Conservation (phyloP, 2,888 invertebrate species). For the Drosophila setosimentum region DNA sequence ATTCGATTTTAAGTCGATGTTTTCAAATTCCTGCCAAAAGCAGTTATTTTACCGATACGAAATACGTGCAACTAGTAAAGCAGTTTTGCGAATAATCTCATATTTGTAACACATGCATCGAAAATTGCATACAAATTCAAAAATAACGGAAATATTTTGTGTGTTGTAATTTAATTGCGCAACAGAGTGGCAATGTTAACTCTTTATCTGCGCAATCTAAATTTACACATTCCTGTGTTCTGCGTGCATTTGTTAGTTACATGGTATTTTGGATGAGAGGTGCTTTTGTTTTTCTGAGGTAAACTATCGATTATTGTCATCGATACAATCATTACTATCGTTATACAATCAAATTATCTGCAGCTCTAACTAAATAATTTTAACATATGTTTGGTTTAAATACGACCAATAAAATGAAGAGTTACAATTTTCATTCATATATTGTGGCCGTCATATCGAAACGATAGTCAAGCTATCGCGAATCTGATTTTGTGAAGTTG, state of each 20-base stretch:
- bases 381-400: constrained; percentile 4
- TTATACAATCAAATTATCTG: background rate
- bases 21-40: background rate
- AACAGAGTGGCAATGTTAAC: background rate
- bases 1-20: constrained; percentile 4
- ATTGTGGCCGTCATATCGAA: background rate
- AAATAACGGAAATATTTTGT: background rate
- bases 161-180: background rate
- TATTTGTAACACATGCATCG: background rate
- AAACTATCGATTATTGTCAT: background rate
- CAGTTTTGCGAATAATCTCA: background rate
- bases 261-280: background rate
- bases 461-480: constrained; percentile 12
- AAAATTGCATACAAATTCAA: background rate
- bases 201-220: background rate
- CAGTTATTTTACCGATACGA: background rate
- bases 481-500: background rate
- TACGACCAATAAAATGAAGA: background rate
- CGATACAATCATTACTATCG: background rate
- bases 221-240: background rate
- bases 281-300: background rate
- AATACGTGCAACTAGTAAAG: background rate
- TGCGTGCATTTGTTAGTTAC: background rate
- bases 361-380: constrained; percentile 6
- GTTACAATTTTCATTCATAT: no score